Evolutionary conservation across 1,140 invertebrate genomes (phyloP).

Genomic region (Helicoverpa armigera): DNA sequence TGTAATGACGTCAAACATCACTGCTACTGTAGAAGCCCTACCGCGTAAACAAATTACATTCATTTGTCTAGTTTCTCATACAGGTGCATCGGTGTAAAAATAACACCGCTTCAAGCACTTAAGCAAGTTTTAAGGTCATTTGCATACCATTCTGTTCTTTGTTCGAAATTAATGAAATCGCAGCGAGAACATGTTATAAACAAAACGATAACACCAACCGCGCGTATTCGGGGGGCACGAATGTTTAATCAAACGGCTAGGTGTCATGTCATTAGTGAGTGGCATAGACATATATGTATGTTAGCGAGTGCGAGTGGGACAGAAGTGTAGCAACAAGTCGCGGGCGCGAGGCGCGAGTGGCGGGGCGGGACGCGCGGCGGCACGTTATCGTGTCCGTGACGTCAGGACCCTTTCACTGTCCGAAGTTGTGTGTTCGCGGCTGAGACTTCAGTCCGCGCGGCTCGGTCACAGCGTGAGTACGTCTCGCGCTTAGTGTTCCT

Average conservation of each 20-base stretch:
- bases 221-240: constrained; percentile 60
- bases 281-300: constrained; percentile 55
- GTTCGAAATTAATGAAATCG: constrained; percentile 50
- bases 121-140: constrained; percentile 35
- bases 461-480: constrained; percentile 82
- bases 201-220: constrained; percentile 59
- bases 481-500: constrained; percentile 78
- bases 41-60: constrained; percentile 37
- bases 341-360: constrained; percentile 55
- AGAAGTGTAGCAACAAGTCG: constrained; percentile 79
- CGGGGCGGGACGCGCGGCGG: constrained; percentile 61
- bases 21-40: constrained; percentile 4
- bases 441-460: constrained; percentile 80
- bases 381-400: constrained; percentile 76
- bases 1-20: constrained; percentile 31
- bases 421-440: constrained; percentile 61
- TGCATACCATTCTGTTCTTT: constrained; percentile 18
- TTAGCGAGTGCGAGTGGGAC: constrained; percentile 58
- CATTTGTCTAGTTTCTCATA: constrained; percentile 27
- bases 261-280: constrained; percentile 64
- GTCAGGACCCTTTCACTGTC: constrained; percentile 84
- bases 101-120: constrained; percentile 24
- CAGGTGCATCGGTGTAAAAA: constrained; percentile 23
- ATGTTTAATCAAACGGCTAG: constrained; percentile 67
- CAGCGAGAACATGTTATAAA: constrained; percentile 51